A percentile compares a stretch with the other conserved stretches of the same genome.
These are phyloP conservation scores for Stichopus chloronotus DNA, from an alignment of 35 echinoderm and acorn worm genomes.

Conservation along the genomic window DNA sequence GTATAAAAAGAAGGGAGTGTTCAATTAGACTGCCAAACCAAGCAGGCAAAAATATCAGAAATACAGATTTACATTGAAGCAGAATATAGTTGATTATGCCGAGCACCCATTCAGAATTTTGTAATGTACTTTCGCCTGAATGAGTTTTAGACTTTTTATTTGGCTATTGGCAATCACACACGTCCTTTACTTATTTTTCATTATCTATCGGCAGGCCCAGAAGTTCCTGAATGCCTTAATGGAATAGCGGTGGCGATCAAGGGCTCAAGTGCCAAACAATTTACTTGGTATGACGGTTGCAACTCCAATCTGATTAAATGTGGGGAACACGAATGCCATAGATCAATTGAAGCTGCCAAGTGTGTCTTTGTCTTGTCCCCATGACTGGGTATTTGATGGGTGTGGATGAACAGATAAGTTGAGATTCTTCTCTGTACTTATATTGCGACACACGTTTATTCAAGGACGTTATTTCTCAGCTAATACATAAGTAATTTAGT, in stretches of 20 bases:
- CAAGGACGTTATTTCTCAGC: neutral
- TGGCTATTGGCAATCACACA: too few relatives aligned
- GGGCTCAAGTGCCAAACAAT: neutral
- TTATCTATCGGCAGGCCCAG: too few relatives aligned
- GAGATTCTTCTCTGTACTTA: neutral
- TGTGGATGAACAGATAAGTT: neutral
- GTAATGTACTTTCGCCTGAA: neutral
- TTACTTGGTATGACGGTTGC: neutral
- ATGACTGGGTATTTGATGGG: neutral
- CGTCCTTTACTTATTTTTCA: too few relatives aligned
- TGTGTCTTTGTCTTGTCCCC: neutral
- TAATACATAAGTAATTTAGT: neutral
- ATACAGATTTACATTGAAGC: neutral
- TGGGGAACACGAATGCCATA: neutral
- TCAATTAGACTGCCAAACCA: neutral
- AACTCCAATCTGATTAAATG: neutral
- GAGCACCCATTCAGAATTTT: neutral
- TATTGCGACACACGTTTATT: neutral
- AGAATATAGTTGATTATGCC: neutral
- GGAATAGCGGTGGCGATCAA: neutral
- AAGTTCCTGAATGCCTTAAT: too few relatives aligned
- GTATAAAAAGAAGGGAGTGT: neutral
- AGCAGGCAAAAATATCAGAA: neutral
- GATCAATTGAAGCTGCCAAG: neutral
- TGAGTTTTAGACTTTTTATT: too few relatives aligned